Percentiles rank a stretch among this genome's conserved stretches.
Evolutionary conservation across 2,113 vertebrate genomes (phyloP).

Genomic region (Aix galericulata): DNA sequence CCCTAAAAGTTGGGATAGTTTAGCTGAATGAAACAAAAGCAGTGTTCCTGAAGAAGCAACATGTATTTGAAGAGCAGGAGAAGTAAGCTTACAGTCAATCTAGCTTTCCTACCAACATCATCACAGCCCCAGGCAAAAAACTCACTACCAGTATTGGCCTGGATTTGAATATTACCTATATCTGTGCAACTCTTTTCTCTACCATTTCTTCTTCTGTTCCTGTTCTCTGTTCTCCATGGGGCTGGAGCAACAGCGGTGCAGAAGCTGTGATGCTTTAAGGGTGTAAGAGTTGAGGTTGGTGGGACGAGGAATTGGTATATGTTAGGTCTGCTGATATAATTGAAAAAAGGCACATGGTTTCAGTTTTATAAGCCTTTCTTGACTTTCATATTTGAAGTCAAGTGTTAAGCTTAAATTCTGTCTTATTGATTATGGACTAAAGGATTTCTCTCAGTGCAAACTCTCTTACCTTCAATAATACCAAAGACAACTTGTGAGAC

Average conservation of each 20-base stretch:
- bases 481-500: neutral
- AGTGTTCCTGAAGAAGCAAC: neutral
- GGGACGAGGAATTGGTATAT: neutral
- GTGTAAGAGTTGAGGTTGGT: neutral
- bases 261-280: neutral
- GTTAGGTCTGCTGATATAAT: neutral
- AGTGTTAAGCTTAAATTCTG: neutral
- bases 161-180: neutral
- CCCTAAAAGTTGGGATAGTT: neutral
- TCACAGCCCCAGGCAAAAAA: neutral
- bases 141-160: neutral
- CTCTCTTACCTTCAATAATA: neutral
- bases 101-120: neutral
- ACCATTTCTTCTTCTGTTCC: neutral
- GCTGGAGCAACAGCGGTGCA: neutral
- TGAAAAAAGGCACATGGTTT: neutral
- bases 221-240: neutral
- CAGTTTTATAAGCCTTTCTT: neutral
- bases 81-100: neutral
- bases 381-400: neutral
- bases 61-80: neutral
- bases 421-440: neutral
- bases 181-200: neutral
- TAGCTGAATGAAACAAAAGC: neutral
- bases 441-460: neutral